Percentiles rank a stretch among this genome's conserved stretches.
Conservation (phyloP, 2,113 vertebrate genomes). For the Lipophrys pholis region DNA sequence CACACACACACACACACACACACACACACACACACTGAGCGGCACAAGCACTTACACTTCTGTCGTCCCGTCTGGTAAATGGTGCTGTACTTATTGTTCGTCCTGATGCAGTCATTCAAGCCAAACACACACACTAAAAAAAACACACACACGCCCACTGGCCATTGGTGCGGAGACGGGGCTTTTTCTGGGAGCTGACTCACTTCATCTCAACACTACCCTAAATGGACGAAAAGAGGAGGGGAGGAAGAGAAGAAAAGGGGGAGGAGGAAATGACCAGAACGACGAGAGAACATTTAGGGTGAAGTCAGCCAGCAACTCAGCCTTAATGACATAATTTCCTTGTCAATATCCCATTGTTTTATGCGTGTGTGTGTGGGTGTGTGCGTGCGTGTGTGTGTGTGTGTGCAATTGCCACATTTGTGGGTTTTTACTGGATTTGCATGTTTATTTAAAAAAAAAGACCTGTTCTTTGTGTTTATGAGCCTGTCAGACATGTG, state of each 20-base stretch:
- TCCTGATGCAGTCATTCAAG: conserved; percentile 47
- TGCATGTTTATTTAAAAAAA: too few relatives aligned
- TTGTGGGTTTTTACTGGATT: too few relatives aligned
- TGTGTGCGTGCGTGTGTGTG: conserved; percentile 19
- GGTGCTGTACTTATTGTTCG: conserved; percentile 49
- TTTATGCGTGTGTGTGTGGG: conserved; percentile 33
- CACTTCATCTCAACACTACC: conserved; percentile 67
- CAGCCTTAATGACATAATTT: conserved; percentile 74
- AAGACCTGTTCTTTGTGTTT: background rate
- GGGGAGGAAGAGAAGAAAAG: conserved; percentile 52
- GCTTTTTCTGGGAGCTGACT: conserved; percentile 79
- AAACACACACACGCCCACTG: conserved; percentile 26
- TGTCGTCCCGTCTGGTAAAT: conserved; percentile 34
- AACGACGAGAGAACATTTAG: conserved; percentile 66
- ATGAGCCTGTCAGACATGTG: background rate
- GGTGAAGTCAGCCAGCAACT: conserved; percentile 58
- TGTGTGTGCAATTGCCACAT: background rate
- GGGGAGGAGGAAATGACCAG: conserved; percentile 67
- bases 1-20: conserved; percentile 23
- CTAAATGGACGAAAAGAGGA: conserved; percentile 71
- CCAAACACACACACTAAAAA: conserved; percentile 28
- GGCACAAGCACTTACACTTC: conserved; percentile 7
- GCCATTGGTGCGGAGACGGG: conserved; percentile 34
- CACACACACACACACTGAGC: conserved; percentile 10
- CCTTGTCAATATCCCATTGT: conserved; percentile 64